Evolutionary conservation across 2,113 vertebrate species (phyloP).

Genomic region (Bos taurus): DNA sequence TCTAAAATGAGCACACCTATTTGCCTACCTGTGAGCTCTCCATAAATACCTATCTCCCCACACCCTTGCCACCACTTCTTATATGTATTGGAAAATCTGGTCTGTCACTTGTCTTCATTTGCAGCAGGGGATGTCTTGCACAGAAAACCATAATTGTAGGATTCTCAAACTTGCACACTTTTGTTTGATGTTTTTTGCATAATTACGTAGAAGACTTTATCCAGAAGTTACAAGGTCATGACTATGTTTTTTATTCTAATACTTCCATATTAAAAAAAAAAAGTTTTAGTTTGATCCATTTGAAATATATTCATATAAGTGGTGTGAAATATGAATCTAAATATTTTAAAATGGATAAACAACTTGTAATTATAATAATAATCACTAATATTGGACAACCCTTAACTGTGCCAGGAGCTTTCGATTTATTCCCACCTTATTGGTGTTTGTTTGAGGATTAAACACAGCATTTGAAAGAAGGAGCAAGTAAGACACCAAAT

Average conservation of each 20-base stretch:
- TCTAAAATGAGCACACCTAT: neutral
- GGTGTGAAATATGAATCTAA: neutral
- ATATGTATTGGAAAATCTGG: neutral
- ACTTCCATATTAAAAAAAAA: neutral
- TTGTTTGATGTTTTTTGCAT: neutral
- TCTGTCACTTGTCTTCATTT: neutral
- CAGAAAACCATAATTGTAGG: neutral
- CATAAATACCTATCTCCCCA: neutral
- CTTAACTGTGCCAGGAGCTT: neutral
- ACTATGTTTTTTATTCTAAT: neutral
- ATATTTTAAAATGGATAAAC: neutral
- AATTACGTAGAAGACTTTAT: neutral
- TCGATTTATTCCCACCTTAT: neutral
- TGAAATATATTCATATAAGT: neutral
- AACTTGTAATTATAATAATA: neutral
- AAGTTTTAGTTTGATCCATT: neutral
- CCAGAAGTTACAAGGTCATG: neutral
- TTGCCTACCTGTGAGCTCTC: neutral
- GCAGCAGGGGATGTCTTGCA: neutral
- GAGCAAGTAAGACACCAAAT: neutral
- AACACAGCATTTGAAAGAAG: neutral
- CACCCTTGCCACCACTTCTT: neutral
- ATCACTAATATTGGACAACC: neutral
- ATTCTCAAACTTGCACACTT: neutral
- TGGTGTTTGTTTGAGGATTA: neutral